Evolutionary conservation across 2,113 vertebrate species (phyloP).

Genomic region (Dasyurus viverrinus): DNA sequence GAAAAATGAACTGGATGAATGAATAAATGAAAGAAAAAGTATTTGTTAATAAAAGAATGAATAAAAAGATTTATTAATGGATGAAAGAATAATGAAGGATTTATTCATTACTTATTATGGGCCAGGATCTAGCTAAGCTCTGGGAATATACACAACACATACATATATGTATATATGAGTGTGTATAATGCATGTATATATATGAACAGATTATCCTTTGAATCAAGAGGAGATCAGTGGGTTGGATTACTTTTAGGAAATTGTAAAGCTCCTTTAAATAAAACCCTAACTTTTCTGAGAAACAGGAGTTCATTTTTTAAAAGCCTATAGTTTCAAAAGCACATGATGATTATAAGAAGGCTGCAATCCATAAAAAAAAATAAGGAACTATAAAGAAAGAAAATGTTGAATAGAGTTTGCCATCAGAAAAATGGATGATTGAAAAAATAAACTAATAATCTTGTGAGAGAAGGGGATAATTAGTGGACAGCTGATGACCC

Average conservation of each 20-base stretch:
- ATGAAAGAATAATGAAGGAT: neutral
- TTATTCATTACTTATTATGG: neutral
- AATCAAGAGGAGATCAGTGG: neutral
- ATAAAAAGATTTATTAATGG: neutral
- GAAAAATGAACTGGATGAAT: neutral
- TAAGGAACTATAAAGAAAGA: neutral
- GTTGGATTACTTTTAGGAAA: neutral
- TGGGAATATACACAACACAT: neutral
- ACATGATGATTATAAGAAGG: neutral
- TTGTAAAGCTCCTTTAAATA: neutral
- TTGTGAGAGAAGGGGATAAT: neutral
- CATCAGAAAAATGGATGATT: neutral
- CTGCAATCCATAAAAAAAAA: neutral
- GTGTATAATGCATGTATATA: neutral
- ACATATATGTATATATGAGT: neutral
- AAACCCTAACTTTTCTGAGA: neutral
- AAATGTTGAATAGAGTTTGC: neutral
- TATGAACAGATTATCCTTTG: neutral
- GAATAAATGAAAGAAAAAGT: neutral
- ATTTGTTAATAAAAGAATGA: neutral
- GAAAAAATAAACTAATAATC: neutral
- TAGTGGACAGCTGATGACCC: neutral
- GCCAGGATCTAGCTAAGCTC: neutral
- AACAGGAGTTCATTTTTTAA: neutral
- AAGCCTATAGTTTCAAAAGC: neutral